Base-by-base conservation (phyloP, 1,140 invertebrate genomes). In the Thereuonema tuberculata region DNA sequence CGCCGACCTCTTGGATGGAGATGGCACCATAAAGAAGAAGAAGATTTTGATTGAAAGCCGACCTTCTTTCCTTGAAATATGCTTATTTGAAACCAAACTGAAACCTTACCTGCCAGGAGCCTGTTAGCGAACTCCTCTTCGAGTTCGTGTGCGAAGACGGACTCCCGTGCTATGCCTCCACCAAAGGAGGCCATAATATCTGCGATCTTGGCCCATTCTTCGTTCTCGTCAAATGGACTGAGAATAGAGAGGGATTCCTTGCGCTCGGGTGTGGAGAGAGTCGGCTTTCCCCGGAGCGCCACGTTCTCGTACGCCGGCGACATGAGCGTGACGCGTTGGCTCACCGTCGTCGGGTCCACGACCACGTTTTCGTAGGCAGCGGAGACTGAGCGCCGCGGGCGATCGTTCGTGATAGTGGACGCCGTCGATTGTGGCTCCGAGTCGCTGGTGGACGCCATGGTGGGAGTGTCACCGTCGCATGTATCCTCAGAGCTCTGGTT, bases 171-270 rank as follows among this genome's bases (percentile, higher is more conserved):
- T 5, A 37, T 37, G 31, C 31, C 31, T 28, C 70, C 69, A 28
- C 90, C 89, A 67, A 94, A 89, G 1, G 88, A 88, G 21, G 87
- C 87, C 82, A 96, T 91, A 61, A 93, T 93, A 73, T 93, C 89
- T 9, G 87, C 88, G 61, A 96, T 94, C 74, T 93, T 92, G 1
- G 88, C 87, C 87, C 91, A 94, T 73, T 94, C 91, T 75, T 93
- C 89, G 69, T 87, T 80, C 68, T 93, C 89, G 76, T 93, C 89
- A 71, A 93, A 90, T 0, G 89, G 87, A 68, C 87, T 90, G 62
- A 92, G 80, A 56, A 87, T 81, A 17, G 83, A 84, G 55, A 85
- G 74, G 25, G 66, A 2, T 79, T 80, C 48, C 24, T 50, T 50
- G 48, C 48, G 48, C 21, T 55, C 53, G 12, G 5, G 17, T 21